Conservation (phyloP, 2,797 vertebrate species). For the Xyrichtys novacula region DNA sequence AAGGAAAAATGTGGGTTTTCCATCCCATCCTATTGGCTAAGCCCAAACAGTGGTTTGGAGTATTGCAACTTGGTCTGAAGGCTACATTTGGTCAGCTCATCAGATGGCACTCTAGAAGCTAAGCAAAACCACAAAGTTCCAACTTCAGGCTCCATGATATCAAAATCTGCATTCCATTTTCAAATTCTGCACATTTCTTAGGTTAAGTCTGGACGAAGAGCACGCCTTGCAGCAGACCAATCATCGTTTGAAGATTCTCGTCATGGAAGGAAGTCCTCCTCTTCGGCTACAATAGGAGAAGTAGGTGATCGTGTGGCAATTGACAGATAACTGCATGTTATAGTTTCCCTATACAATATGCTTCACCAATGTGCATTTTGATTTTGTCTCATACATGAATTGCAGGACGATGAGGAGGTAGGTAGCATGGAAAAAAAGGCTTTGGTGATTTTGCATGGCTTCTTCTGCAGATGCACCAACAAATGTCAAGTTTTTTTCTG, state of each 20-base stretch:
- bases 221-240: constrained; percentile 84
- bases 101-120: constrained; percentile 20
- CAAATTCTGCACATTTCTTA: constrained; percentile 56
- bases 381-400: constrained; percentile 67
- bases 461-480: constrained; percentile 41
- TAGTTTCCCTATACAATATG: constrained; percentile 20
- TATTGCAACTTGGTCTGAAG: background rate
- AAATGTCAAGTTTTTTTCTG: no score
- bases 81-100: constrained; percentile 25
- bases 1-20: background rate
- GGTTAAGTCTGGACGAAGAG: constrained; percentile 90
- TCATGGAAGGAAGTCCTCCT: constrained; percentile 82
- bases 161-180: constrained; percentile 24
- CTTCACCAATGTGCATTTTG: constrained; percentile 55
- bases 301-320: constrained; percentile 68
- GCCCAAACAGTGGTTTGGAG: background rate
- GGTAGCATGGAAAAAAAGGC: constrained; percentile 50
- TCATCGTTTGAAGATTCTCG: constrained; percentile 80
- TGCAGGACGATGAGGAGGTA: constrained; percentile 81
- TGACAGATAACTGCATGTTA: constrained; percentile 3
- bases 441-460: constrained; percentile 56
- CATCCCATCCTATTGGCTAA: no score
- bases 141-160: constrained; percentile 18
- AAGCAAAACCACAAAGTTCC: constrained; percentile 9
- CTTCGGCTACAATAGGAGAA: constrained; percentile 82